These are phyloP conservation scores for Sinocyclocheilus anophthalmus DNA, from an alignment of 2,113 vertebrate species.

Conservation along the genomic window DNA sequence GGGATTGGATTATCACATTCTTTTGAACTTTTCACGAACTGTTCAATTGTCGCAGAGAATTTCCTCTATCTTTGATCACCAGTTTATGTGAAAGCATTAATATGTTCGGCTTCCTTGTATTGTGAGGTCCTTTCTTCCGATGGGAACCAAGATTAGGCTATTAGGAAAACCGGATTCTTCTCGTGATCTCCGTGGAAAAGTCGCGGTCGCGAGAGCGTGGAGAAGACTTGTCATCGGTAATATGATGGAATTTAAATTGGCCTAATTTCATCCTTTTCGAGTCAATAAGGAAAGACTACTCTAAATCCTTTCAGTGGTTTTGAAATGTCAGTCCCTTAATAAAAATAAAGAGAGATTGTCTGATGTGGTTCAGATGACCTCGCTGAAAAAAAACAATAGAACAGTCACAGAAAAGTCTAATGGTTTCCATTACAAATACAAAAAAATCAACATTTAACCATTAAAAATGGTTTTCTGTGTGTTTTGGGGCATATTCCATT, in stretches of 20 bases:
- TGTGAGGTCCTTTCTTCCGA: constrained; percentile 61
- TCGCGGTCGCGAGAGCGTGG: background rate
- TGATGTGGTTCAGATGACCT: background rate
- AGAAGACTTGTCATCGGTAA: constrained; percentile 48
- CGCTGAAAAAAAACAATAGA: too few species aligned
- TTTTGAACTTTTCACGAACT: constrained; percentile 69
- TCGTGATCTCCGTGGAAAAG: constrained; percentile 68
- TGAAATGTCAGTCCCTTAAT: background rate
- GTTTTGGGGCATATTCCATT: too few species aligned
- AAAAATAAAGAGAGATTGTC: background rate
- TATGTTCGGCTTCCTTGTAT: constrained; percentile 44
- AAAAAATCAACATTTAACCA: too few species aligned
- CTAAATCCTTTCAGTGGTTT: background rate
- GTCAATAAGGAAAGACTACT: background rate
- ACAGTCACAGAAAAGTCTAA: too few species aligned
- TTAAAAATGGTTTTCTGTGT: too few species aligned
- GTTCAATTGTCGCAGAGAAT: constrained; percentile 66
- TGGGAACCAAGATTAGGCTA: constrained; percentile 65
- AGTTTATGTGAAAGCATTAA: constrained; percentile 54
- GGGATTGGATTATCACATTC: constrained; percentile 68
- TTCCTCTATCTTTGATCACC: constrained; percentile 75
- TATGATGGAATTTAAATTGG: constrained; percentile 24
- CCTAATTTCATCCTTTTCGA: constrained; percentile 14
- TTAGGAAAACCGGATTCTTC: constrained; percentile 61
- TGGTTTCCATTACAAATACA: too few species aligned